A percentile compares a stretch with the other conserved stretches of the same genome.
These are phyloP conservation scores for Globia sparganii DNA, from an alignment of 2,888 invertebrate species.

Conservation along the genomic window DNA sequence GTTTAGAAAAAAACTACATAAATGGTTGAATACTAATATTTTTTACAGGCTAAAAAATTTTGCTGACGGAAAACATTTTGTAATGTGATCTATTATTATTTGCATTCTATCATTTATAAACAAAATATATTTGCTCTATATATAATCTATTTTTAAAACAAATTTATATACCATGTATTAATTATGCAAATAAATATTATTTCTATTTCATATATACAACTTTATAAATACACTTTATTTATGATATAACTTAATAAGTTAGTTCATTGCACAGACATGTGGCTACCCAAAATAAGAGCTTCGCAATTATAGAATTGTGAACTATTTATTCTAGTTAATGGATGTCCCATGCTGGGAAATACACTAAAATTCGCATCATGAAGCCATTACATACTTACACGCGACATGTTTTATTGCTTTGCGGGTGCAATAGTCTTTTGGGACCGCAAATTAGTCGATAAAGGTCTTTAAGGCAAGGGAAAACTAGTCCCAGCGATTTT, in stretches of 20 bases:
- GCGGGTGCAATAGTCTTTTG: neutral
- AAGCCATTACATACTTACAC: conserved; percentile 45
- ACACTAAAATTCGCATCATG: conserved; percentile 45
- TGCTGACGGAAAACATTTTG: too few relatives aligned
- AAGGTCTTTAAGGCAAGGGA: neutral
- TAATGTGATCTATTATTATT: too few relatives aligned
- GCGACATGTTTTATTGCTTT: conserved; percentile 24
- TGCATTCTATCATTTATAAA: too few relatives aligned
- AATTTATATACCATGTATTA: too few relatives aligned
- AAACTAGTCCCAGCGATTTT: neutral
- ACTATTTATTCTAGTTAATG: conserved; percentile 34
- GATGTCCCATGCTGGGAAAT: conserved; percentile 27
- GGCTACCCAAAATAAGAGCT: neutral
- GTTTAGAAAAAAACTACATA: too few relatives aligned
- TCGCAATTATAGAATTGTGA: conserved; percentile 14
- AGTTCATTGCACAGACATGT: neutral
- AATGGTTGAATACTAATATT: too few relatives aligned
- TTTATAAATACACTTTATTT: neutral
- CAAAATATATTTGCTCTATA: too few relatives aligned
- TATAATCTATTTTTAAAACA: too few relatives aligned
- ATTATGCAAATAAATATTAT: too few relatives aligned
- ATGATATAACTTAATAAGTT: neutral
- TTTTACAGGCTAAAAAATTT: too few relatives aligned
- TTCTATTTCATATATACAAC: neutral
- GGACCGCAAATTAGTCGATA: conserved; percentile 2